Evolutionary conservation across 2,888 invertebrate genomes (phyloP), one percentile per base, ranked within the genome.

Genomic region (Chydorus sphaericus): DNA sequence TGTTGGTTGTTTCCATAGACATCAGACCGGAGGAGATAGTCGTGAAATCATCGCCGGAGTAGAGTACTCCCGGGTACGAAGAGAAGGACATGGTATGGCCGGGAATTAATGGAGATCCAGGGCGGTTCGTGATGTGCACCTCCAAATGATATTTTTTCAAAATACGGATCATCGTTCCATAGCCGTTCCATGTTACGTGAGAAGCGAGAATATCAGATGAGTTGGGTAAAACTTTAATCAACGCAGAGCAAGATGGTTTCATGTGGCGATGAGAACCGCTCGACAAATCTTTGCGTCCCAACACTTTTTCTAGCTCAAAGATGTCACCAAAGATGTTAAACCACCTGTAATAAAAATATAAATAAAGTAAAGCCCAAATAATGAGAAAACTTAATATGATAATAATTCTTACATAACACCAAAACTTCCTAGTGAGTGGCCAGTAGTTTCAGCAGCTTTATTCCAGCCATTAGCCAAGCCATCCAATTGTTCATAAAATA

Each of bases 1-100:
- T 79, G 54, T 90, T 78, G 5, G 83, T 77, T 5, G 90, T 88
- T 58, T 91, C 90, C 8, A 82, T 77, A 2, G 86, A 74, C 8
- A 81, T 77, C 63, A 87, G 71, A 56, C 78, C 74, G 2, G 81
- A 65, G 65, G 76, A 64, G 7, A 85, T 71, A 11, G 81, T 69
- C 66, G 89, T 89, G 67, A 83, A 85, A 66, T 89, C 89, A 67
- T 90, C 89, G 54, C 84, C 82, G 31, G 88, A 88, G 37, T 82
- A 81, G 37, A 89, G 67, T n/a, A 83, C 78, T 10, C 87, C 90
- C 0, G 90, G 90, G 68, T 88, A 90, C 0, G 89, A 83, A 0
- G 88, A 82, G 71, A 90, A 88, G 11, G 81, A 77, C 23, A 87
- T 76, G 3, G 79, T 76, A 37, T 74, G 73, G 0, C 83, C 84